Base-by-base conservation (phyloP, 2,888 invertebrate genomes). In the Agriopis marginaria region DNA sequence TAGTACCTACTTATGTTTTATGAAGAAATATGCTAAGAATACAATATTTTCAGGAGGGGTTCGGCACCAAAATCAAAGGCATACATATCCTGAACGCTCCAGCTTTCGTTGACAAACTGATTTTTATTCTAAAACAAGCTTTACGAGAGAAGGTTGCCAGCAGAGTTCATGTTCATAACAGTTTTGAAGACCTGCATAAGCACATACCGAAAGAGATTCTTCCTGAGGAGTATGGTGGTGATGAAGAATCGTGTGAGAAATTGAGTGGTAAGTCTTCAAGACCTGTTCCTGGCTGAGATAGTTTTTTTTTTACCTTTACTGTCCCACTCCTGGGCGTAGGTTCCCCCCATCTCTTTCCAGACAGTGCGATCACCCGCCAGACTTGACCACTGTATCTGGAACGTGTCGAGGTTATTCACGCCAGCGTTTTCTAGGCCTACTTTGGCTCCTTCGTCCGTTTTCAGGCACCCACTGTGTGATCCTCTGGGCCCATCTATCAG, bases 21-120 rank as follows among this genome's bases (percentile, higher is more conserved):
- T 3, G 32, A 32, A 32, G 32, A 32, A 32, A 1, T 32, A 32
- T 51, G n/a, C 23, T 39, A 3, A 32, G 0, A 40, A 54, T 9
- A 50, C 49, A 3, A 50, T 17, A 4, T 47, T 87, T 85, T 7
- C 83, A 93, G 93, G 92, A 93, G 83, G 91, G 89, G 1, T 87
- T 86, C 7, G 92, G 93, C 0, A 91, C 90, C 0, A 93, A 91
- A 82, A 90, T 93, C 47, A 92, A 92, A 79, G 93, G 93, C 0
- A 93, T 93, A 53, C 93, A 93, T 73, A 85, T 93, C 7, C 32
- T 93, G 10, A 90, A 93, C 68, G 93, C 93, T 0, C 91, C 93
- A 3, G 73, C 88, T 0, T 93, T 90, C 59, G 84, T 93, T 1
- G 92, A 93, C 66, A 89, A 84, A 73, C 64, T 93, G 11, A 76